Conservation (phyloP, 1,140 invertebrate species). For the Papilio glaucus region DNA sequence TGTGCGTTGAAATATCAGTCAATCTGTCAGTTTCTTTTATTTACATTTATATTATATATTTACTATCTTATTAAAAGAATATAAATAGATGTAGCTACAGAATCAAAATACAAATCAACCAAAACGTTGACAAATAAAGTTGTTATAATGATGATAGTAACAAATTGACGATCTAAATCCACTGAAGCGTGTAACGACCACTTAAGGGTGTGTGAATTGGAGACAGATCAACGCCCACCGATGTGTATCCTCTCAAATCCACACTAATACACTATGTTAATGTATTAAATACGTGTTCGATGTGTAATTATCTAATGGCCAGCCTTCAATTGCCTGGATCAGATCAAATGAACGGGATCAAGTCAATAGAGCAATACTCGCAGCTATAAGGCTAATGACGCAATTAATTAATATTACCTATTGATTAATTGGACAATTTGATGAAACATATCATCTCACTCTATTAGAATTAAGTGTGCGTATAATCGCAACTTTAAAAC, state of each 20-base stretch:
- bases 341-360: constrained; percentile 33
- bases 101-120: not conserved
- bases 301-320: constrained; percentile 28
- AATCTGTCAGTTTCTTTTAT: too few relatives aligned
- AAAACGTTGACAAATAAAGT: not conserved
- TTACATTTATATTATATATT: too few relatives aligned
- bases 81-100: too few relatives aligned
- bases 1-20: too few relatives aligned
- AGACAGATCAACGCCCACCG: not conserved
- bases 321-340: constrained; percentile 34
- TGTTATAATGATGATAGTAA: not conserved
- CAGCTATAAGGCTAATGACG: constrained; percentile 11
- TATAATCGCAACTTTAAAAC: not conserved
- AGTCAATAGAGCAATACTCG: constrained; percentile 27
- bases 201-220: constrained; percentile 13
- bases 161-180: constrained; percentile 2
- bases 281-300: constrained; percentile 27
- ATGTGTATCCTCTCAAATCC: constrained; percentile 24
- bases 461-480: not conserved
- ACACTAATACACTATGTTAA: constrained; percentile 22
- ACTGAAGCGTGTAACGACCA: not conserved
- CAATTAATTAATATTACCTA: constrained; percentile 29
- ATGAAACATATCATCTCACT: constrained; percentile 7
- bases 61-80: too few relatives aligned
- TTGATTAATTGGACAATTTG: constrained; percentile 24